phyloP scores from a whole-genome alignment of 2,113 vertebrate genomes.

The Pungitius pungitius region DNA sequence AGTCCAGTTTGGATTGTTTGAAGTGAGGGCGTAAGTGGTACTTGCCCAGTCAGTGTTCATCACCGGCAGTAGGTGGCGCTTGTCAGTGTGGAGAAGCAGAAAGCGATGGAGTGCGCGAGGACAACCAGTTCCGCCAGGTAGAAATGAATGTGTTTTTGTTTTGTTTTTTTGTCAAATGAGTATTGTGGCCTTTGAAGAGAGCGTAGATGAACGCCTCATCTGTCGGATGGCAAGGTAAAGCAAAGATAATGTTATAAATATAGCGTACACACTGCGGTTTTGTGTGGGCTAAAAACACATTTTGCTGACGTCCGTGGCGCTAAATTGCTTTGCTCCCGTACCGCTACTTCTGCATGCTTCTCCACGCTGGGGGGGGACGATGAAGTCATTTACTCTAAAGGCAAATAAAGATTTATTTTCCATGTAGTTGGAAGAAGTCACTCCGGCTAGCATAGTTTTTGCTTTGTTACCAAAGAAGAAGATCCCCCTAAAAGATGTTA shows the following conservation, averaged over 20 bases:
- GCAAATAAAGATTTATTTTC: neutral
- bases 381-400: neutral
- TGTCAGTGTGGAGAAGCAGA: neutral
- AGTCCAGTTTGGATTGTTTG: conserved; percentile 1
- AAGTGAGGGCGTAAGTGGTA: neutral
- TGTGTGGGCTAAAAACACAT: neutral
- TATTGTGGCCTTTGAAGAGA: neutral
- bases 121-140: neutral
- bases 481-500: neutral
- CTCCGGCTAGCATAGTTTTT: neutral
- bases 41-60: neutral
- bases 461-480: neutral
- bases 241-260: neutral
- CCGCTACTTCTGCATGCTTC: neutral
- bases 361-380: neutral
- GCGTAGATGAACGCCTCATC: neutral
- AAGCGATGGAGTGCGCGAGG: neutral
- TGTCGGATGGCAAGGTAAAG: neutral
- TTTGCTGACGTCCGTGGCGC: neutral
- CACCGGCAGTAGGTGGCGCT: neutral
- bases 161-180: neutral
- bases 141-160: neutral
- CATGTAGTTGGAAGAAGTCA: neutral
- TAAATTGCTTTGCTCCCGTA: neutral
- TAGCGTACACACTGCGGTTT: neutral